Percentiles rank a stretch among this genome's conserved stretches.
Evolutionary conservation across 2,797 vertebrate species (phyloP).

Genomic region (Channa striata): DNA sequence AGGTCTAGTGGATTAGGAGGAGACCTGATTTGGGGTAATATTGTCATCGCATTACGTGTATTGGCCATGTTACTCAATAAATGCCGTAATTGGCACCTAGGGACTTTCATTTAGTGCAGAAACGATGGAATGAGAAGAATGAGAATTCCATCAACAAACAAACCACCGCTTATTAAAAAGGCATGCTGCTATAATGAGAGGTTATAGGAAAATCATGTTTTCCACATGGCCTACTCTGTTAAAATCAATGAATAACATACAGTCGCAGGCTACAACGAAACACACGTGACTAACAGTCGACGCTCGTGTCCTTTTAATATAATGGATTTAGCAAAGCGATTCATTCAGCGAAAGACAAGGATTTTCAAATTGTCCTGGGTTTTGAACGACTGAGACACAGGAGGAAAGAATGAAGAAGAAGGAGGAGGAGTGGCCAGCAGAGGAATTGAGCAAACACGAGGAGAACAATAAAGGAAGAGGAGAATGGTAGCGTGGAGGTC

Average conservation of each 20-base stretch:
- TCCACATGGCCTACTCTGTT: conserved; percentile 32
- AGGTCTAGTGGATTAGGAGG: conserved; percentile 9
- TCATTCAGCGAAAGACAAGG: conserved; percentile 47
- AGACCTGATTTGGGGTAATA: conserved; percentile 11
- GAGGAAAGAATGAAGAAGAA: background rate
- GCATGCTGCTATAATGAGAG: conserved; percentile 24
- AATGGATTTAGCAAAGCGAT: conserved; percentile 43
- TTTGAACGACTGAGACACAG: conserved; percentile 36
- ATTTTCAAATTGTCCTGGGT: conserved; percentile 29
- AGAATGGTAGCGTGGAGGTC: conserved; percentile 17
- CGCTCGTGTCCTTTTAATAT: conserved; percentile 34
- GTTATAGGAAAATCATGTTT: conserved; percentile 19
- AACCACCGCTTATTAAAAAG: conserved; percentile 43
- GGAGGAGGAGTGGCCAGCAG: conserved; percentile 18
- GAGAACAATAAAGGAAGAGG: conserved; percentile 1
- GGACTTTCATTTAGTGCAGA: conserved; percentile 24
- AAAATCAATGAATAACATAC: conserved; percentile 59
- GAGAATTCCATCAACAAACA: conserved; percentile 44
- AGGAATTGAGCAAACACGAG: background rate
- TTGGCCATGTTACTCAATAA: conserved; percentile 43
- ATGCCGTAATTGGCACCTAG: conserved; percentile 39
- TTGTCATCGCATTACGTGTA: conserved; percentile 26
- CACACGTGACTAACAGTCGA: conserved; percentile 50
- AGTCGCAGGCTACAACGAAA: conserved; percentile 36
- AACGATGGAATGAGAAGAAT: conserved; percentile 2